These are phyloP conservation scores for Thalassoma bifasciatum DNA, from an alignment of 2,113 vertebrate genomes.

Conservation along the genomic window DNA sequence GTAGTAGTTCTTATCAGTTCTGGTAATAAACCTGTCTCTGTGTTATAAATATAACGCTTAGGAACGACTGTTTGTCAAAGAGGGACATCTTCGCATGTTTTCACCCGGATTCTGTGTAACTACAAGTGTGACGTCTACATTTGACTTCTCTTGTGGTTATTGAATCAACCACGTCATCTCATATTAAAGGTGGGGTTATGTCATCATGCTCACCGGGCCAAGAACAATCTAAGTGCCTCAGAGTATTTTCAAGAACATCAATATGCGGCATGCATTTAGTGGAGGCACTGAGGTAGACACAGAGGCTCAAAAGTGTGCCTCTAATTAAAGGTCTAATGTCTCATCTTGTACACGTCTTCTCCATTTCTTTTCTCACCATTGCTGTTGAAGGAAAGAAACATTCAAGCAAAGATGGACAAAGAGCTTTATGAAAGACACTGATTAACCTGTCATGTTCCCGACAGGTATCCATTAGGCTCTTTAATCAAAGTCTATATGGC, in stretches of 20 bases:
- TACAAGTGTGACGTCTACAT: conserved; percentile 9
- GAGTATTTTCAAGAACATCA: conserved; percentile 46
- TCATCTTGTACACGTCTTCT: conserved; percentile 62
- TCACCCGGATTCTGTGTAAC: not conserved
- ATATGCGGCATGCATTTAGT: conserved; percentile 52
- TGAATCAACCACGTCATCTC: conserved; percentile 46
- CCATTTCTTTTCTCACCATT: conserved; percentile 48
- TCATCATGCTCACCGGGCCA: conserved; percentile 38
- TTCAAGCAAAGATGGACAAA: conserved; percentile 71
- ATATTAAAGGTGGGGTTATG: conserved; percentile 47
- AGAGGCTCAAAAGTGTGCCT: conserved; percentile 39
- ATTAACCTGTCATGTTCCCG: conserved; percentile 81
- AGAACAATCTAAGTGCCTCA: conserved; percentile 48
- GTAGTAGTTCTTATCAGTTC: conserved; percentile 58
- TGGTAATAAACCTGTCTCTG: conserved; percentile 40
- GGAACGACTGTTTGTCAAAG: not conserved
- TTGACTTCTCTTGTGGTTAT: conserved; percentile 19
- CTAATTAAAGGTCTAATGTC: conserved; percentile 73
- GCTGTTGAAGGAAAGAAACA: conserved; percentile 38
- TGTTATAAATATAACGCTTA: conserved; percentile 27
- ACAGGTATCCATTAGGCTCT: conserved; percentile 80
- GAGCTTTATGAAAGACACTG: conserved; percentile 73
- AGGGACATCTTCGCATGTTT: not conserved
- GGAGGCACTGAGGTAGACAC: conserved; percentile 54
- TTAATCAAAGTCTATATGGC: conserved; percentile 81